Evolutionary conservation across 2,888 invertebrate species (phyloP), one percentile per base, ranked within the genome.

Genomic region (Synanthedon myopaeformis): DNA sequence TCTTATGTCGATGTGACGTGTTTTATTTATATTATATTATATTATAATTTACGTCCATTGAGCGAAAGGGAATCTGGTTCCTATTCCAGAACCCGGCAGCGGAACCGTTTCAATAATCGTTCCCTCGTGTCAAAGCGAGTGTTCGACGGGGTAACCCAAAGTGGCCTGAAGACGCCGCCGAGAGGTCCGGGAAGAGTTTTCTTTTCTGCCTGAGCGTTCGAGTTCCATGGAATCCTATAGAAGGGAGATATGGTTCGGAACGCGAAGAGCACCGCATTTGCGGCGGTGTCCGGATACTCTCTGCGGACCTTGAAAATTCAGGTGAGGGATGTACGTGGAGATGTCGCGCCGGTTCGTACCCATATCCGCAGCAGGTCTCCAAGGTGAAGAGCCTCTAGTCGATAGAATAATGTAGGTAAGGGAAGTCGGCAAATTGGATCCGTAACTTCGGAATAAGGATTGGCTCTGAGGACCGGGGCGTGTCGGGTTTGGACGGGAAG

Each of bases 321-420:
- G 49, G 49, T 49, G 13, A 49, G 49, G 14, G 49, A 13, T 49
- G 11, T 13, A 13, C 49, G 49, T 17, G 49, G 49, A 13, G 13
- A 49, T 13, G 13, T 49, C 49, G 13, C 49, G 13, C 49, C 49
- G 49, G 13, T 5, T 13, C 13, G 49, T 17, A 49, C 49, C 13
- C 49, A 49, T 13, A 13, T 49, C 49, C 49, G 17, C 13, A 49
- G 49, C 14, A 49, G 49, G 49, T 49, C 49, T 49, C 49, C 49
- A 49, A 49, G 49, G 49, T 49, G 17, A 49, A 49, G 49, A 14
- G 49, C 49, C 49, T 49, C 49, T 49, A 49, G 49, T 49, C 49
- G 49, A 49, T 49, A 49, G 49, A 49, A 49, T 49, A 49, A 49
- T 49, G 49, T 49, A 49, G 49, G 49, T 49, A 49, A 49, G 49